These are phyloP conservation scores for Andrena cerasifolii DNA, from an alignment of 1,140 invertebrate species.

Conservation along the genomic window DNA sequence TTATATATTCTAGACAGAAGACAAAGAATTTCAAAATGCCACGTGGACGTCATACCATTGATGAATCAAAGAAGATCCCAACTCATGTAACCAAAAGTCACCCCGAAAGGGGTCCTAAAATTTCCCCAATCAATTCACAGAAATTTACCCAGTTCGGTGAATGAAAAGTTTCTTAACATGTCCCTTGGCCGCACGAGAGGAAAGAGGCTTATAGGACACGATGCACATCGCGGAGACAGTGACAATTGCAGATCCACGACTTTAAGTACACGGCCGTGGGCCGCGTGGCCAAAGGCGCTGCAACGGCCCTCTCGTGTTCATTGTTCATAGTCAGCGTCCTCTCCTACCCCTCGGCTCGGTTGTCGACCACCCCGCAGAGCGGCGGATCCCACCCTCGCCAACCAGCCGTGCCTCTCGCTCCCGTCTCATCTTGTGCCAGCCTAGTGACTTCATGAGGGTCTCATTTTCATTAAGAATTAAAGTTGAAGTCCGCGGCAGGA, in stretches of 20 bases:
- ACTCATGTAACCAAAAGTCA: too few species aligned
- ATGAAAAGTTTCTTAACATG: too few species aligned
- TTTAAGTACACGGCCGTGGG: conserved; percentile 78
- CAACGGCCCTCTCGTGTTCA: conserved; percentile 79
- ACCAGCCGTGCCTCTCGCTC: conserved; percentile 66
- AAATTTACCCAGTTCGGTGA: too few species aligned
- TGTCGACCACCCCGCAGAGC: conserved; percentile 52
- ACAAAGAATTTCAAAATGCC: too few species aligned
- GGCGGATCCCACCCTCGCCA: conserved; percentile 24
- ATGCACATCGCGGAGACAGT: conserved; percentile 33
- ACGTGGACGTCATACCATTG: too few species aligned
- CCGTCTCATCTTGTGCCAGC: conserved; percentile 74
- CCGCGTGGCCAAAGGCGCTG: conserved; percentile 80
- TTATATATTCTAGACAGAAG: too few species aligned
- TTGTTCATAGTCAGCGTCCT: conserved; percentile 76
- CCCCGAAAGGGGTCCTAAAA: too few species aligned
- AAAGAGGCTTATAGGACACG: not conserved
- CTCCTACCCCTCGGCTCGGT: conserved; percentile 59
- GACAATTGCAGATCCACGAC: conserved; percentile 79
- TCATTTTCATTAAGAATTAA: conserved; percentile 80
- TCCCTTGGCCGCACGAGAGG: too few species aligned
- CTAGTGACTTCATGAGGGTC: conserved; percentile 73
- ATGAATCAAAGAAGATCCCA: too few species aligned
- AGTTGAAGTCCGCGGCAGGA: conserved; percentile 71
- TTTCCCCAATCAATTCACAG: too few species aligned